Evolutionary conservation across 2,888 invertebrate genomes (phyloP), one percentile per base, ranked within the genome.

Genomic region (Pheosia gnoma): DNA sequence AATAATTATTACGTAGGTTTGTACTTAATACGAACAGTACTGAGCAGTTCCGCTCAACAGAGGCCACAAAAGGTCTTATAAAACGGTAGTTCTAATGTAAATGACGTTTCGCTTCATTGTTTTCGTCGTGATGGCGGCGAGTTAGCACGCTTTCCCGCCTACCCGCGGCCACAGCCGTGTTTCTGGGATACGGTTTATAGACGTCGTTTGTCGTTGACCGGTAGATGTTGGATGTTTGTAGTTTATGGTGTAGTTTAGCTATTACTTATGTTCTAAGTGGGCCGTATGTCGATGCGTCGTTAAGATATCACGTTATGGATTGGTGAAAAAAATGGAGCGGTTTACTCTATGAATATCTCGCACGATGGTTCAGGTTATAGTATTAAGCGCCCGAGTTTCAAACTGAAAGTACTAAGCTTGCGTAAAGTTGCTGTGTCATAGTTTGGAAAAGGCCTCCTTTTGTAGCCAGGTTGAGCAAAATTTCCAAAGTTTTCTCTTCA

Each of bases 81-180:
- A 74, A 77, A 74, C 70, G 66, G 70, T 72, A 72, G 66, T 73
- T 73, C 68, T 76, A 71, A 72, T 77, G 75, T 74, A 74, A 72
- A 74, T 77, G 71, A 71, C 67, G 68, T 67, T 67, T 66, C 61
- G 67, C 67, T 72, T 75, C 77, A 78, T 81, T 80, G 77, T 79
- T 74, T 78, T 70, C 68, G 63, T 69, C 63, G 72, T 68, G 68
- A 70, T 71, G 37, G 67, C 63, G 63, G 67, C 61, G 61, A 68
- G 71, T 61, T 68, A 60, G 68, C 71, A 63, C 68, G 70, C 75
- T 82, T 83, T 83, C 78, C 78, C 75, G 75, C 74, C 62, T 13
- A 55, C 39, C 55, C 57, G 25, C 25, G 62, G 62, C 56, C 25
- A 65, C 71, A 66, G 65, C 74, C 65, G 74, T 75, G 79, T 81